These are phyloP conservation scores for Pedicia rivosa DNA, from an alignment of 2,888 invertebrate species.

Conservation along the genomic window DNA sequence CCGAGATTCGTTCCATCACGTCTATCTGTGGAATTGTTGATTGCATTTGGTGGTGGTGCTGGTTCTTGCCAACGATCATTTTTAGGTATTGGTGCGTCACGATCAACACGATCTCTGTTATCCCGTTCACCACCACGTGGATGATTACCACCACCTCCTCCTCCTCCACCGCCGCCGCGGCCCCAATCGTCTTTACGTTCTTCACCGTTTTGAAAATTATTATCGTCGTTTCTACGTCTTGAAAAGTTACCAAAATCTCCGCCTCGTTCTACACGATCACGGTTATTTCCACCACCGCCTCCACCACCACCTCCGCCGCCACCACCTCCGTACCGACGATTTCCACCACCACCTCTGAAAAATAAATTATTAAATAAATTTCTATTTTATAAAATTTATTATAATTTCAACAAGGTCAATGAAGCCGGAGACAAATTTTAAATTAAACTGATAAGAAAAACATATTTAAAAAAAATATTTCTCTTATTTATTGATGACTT, in stretches of 20 bases:
- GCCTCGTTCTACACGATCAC: constrained; percentile 38
- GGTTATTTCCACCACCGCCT: constrained; percentile 19
- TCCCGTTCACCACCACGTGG: constrained; percentile 5
- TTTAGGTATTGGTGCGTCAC: constrained; percentile 23
- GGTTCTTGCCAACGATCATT: constrained; percentile 56
- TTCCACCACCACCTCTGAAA: constrained; percentile 12
- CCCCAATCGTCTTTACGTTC: constrained; percentile 4
- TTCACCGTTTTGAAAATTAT: constrained; percentile 14
- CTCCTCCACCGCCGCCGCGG: constrained; percentile 17
- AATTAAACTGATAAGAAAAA: no score
- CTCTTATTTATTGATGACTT: background rate
- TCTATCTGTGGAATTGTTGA: background rate
- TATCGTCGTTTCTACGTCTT: constrained; percentile 14
- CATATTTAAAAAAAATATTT: background rate
- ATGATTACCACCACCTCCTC: constrained; percentile 15
- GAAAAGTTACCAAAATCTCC: constrained; percentile 26
- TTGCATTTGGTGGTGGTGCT: background rate
- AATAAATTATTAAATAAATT: background rate
- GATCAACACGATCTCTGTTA: constrained; percentile 17
- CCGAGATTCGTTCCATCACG: constrained; percentile 19
- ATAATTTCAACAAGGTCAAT: no score
- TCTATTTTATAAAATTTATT: background rate
- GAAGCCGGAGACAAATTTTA: no score
- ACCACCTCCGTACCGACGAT: constrained; percentile 20
- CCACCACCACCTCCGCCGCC: constrained; percentile 28